These are phyloP conservation scores for Hippocampus abdominalis DNA, from an alignment of 2,113 vertebrate genomes.

Conservation along the genomic window DNA sequence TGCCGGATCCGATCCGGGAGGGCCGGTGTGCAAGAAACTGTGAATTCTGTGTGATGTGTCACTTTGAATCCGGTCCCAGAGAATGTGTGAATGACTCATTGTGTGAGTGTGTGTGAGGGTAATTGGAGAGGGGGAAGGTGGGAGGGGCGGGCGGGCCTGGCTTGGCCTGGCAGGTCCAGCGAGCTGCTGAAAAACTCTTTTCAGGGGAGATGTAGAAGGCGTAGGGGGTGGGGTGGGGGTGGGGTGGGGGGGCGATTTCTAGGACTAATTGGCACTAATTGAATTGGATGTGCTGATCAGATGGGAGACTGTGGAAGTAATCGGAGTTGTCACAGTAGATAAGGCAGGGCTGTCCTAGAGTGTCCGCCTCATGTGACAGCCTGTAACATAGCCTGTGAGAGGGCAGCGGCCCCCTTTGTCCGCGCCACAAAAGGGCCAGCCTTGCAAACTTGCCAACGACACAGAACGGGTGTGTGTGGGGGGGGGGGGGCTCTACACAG, in stretches of 20 bases:
- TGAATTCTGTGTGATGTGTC: constrained; percentile 56
- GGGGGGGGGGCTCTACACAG: not conserved
- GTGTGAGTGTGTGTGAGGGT: constrained; percentile 38
- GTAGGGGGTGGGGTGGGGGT: constrained; percentile 10
- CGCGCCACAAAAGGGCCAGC: constrained; percentile 58
- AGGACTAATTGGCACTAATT: constrained; percentile 79
- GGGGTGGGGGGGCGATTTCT: constrained; percentile 32
- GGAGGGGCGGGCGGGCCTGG: constrained; percentile 16
- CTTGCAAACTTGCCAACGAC: constrained; percentile 61
- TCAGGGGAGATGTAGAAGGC: constrained; percentile 36
- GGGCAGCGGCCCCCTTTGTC: constrained; percentile 69
- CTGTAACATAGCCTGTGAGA: constrained; percentile 79
- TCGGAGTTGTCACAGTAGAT: constrained; percentile 78
- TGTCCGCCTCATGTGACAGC: constrained; percentile 73
- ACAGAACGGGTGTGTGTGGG: too few relatives aligned
- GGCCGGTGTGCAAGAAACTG: constrained; percentile 43
- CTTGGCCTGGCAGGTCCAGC: constrained; percentile 43
- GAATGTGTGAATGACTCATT: constrained; percentile 68
- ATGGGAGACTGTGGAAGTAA: constrained; percentile 77
- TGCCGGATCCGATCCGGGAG: constrained; percentile 37
- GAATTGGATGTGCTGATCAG: constrained; percentile 78
- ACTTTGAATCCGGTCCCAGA: constrained; percentile 62
- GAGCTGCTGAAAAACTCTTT: constrained; percentile 49
- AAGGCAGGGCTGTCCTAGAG: constrained; percentile 67
- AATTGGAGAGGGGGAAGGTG: constrained; percentile 33